phyloP scores from a whole-genome alignment of 2,113 vertebrate species.

The Pelmatolapia mariae region DNA sequence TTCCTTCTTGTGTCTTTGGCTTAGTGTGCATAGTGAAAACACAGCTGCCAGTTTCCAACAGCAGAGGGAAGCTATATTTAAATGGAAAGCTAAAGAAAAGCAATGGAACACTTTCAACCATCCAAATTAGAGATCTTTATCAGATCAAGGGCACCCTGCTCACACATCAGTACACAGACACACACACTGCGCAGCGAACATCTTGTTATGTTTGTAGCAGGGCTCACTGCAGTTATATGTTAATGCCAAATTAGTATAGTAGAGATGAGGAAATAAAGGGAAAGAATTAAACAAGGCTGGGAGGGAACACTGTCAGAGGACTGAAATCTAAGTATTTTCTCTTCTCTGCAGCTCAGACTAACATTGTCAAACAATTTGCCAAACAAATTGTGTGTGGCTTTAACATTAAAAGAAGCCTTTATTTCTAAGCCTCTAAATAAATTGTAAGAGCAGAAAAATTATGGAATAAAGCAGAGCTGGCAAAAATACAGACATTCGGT shows the following conservation, averaged over 20 bases:
- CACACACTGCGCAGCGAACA: not conserved
- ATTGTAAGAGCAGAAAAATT: not conserved
- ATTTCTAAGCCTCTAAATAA: slow-evolving; percentile 4
- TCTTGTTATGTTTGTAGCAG: slow-evolving; percentile 30
- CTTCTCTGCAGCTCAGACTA: slow-evolving; percentile 12
- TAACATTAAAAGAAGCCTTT: slow-evolving; percentile 22
- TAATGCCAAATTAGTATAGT: slow-evolving; percentile 57
- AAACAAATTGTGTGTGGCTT: slow-evolving; percentile 22
- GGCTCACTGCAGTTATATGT: slow-evolving; percentile 56
- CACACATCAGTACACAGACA: not conserved
- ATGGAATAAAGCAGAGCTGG: not conserved
- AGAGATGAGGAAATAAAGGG: slow-evolving; percentile 7
- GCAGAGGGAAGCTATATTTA: slow-evolving; percentile 39
- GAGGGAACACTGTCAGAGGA: slow-evolving; percentile 31
- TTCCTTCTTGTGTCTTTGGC: not conserved
- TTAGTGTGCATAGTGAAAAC: not conserved
- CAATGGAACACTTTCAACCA: slow-evolving; percentile 49
- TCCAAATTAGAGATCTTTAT: slow-evolving; percentile 68
- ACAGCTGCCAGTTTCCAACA: not conserved
- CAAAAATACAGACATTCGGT: too few relatives aligned
- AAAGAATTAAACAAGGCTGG: slow-evolving; percentile 31
- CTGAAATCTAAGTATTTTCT: slow-evolving; percentile 59
- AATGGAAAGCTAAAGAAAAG: slow-evolving; percentile 37
- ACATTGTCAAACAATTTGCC: slow-evolving; percentile 27
- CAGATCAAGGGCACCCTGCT: slow-evolving; percentile 54